Evolutionary conservation across 1,140 invertebrate genomes (phyloP), one percentile per base, ranked within the genome.

Genomic region (Atopsyche davidsoni): DNA sequence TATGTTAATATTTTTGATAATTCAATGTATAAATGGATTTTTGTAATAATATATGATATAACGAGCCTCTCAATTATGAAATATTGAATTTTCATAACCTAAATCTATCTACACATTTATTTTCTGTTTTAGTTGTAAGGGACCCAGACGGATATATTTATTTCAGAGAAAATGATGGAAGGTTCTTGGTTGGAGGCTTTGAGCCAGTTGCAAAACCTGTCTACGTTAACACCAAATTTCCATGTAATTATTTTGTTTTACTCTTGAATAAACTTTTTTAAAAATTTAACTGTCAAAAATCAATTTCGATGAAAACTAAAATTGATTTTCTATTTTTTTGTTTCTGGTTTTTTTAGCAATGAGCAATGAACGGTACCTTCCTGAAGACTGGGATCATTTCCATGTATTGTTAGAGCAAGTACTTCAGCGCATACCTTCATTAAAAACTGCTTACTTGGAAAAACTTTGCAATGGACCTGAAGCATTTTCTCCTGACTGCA

Each of bases 321-420:
- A 28, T 6, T n/a, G 6, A 28, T 7, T 28, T 28, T 55, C n/a
- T 40, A 39, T 43, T 25, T 14, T 21, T 13, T 43, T 7, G 7
- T 28, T 28, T 38, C 14, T 13, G 11, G 18, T 42, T 24, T 22
- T 57, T 55, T 38, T 46, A 57, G 51, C 3, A 16, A 11, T 45
- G 13, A 36, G 41, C 9, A 57, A 36, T 53, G 34, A 81, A 38
- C 72, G 84, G 23, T 76, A 79, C 62, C 68, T 87, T 38, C 79
- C 82, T 2, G 85, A 86, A 63, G 91, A 96, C 67, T 97, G 94
- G 93, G 94, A 98, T 72, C 91, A 96, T 63, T 98, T 98, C 71
- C 85, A 94, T 61, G 78, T 91, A 36, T 70, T 96, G 38, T 69
- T 98, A 1, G 85, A 94, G 62, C 81, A 92, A 64, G 75, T 96